Conservation (phyloP, 2,113 vertebrate species). For the Pycnonotus jocosus region DNA sequence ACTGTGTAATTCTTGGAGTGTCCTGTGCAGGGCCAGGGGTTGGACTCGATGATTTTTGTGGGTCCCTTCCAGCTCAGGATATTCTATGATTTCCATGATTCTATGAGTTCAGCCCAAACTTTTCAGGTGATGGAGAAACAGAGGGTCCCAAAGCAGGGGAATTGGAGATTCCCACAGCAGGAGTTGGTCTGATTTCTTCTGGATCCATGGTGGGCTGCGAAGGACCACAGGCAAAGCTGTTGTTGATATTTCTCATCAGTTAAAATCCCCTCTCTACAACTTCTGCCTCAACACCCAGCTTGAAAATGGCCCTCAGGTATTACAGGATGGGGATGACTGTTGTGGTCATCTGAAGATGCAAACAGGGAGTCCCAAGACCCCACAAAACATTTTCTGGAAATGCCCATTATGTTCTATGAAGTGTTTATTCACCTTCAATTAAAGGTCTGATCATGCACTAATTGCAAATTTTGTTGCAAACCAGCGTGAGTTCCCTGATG, state of each 20-base stretch:
- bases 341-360: not conserved
- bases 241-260: accelerated
- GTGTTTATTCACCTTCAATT: not conserved
- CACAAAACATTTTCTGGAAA: not conserved
- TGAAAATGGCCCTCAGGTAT: not conserved
- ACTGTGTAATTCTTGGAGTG: not conserved
- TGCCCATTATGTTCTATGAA: not conserved
- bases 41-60: not conserved
- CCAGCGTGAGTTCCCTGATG: not conserved
- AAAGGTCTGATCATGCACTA: not conserved
- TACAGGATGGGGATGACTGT: not conserved
- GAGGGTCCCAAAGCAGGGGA: not conserved
- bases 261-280: not conserved
- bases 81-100: not conserved
- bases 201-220: not conserved
- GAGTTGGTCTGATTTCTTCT: not conserved
- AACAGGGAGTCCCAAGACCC: not conserved
- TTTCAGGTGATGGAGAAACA: not conserved
- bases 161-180: not conserved
- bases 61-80: not conserved
- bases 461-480: not conserved
- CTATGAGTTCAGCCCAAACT: not conserved
- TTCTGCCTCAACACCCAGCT: not conserved
- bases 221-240: not conserved
- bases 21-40: not conserved